Percentiles rank a stretch among this genome's conserved stretches.
Evolutionary conservation across 2,797 vertebrate genomes (phyloP).

Genomic region (Sebastes steindachneri): DNA sequence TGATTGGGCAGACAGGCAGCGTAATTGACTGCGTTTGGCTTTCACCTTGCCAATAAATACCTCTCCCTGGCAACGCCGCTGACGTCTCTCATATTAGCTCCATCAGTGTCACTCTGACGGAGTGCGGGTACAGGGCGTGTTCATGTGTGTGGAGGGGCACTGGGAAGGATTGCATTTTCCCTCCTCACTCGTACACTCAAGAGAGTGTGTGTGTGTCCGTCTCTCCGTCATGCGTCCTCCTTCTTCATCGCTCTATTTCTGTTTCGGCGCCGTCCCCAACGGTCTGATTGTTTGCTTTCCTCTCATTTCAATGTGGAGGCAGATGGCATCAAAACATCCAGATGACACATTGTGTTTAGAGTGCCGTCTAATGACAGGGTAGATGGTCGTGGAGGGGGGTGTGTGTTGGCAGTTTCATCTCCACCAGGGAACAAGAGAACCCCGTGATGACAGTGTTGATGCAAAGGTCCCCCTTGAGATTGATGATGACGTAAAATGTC

Average conservation of each 20-base stretch:
- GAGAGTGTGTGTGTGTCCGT: neutral
- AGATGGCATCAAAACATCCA: constrained; percentile 51
- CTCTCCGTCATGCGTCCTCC: neutral
- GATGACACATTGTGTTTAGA: constrained; percentile 66
- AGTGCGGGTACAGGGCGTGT: constrained; percentile 41
- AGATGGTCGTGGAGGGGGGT: constrained; percentile 2
- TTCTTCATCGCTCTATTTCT: neutral
- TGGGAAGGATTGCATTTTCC: constrained; percentile 21
- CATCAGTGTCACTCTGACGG: constrained; percentile 62
- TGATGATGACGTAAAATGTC: constrained; percentile 46
- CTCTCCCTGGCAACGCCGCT: constrained; percentile 64
- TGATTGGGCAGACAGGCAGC: constrained; percentile 77
- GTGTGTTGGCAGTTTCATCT: constrained; percentile 40
- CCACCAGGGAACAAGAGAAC: constrained; percentile 60
- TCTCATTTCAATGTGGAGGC: constrained; percentile 43
- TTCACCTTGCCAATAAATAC: constrained; percentile 82
- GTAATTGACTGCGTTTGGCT: constrained; percentile 85
- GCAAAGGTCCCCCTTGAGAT: constrained; percentile 37
- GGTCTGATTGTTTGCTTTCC: constrained; percentile 46
- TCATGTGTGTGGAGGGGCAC: constrained; percentile 19
- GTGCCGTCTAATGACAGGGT: constrained; percentile 59
- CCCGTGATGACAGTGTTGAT: constrained; percentile 67
- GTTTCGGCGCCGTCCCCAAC: neutral
- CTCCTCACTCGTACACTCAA: neutral
- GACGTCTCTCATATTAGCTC: constrained; percentile 69